A percentile compares a stretch with the other conserved stretches of the same genome.
Conservation (phyloP, 2,888 invertebrate species). For the Leptinotarsa juncta region DNA sequence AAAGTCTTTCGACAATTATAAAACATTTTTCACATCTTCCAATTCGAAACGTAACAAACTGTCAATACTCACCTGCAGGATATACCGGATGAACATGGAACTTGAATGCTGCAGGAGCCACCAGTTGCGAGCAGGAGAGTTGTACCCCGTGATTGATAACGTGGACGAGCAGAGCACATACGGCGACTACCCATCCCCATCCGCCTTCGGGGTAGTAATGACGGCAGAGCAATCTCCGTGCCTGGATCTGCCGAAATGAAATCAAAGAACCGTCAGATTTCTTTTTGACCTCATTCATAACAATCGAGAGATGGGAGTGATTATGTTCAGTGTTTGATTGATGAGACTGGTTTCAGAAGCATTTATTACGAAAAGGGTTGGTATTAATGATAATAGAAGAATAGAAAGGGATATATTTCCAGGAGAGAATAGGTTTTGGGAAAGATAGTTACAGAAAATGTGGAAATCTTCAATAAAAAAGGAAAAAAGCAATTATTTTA, state of each 20-base stretch:
- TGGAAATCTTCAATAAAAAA: too few relatives aligned
- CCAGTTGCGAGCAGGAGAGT: slow-evolving; percentile 73
- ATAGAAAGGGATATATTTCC: too few relatives aligned
- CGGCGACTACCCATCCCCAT: slow-evolving; percentile 86
- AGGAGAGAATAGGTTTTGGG: too few relatives aligned
- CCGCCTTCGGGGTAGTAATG: slow-evolving; percentile 90
- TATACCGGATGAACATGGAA: slow-evolving; percentile 73
- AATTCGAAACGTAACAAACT: background rate
- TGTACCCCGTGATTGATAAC: slow-evolving; percentile 81
- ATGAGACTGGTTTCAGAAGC: too few relatives aligned
- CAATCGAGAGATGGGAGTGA: background rate
- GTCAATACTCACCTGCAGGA: slow-evolving; percentile 70
- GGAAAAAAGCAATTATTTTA: too few relatives aligned
- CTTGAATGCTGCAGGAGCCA: slow-evolving; percentile 73
- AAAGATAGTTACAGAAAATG: too few relatives aligned
- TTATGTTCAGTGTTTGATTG: background rate
- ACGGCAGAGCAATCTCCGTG: slow-evolving; percentile 74
- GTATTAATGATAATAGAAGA: too few relatives aligned
- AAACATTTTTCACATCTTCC: too few relatives aligned
- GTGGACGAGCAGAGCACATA: slow-evolving; percentile 79
- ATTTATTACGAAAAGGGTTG: too few relatives aligned
- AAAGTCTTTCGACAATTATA: too few relatives aligned
- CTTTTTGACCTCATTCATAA: slow-evolving; percentile 11
- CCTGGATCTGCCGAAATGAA: slow-evolving; percentile 67
- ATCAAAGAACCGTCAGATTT: slow-evolving; percentile 8